phyloP scores from a whole-genome alignment of 1,140 invertebrate species.

The Caenorhabditis elegans region DNA sequence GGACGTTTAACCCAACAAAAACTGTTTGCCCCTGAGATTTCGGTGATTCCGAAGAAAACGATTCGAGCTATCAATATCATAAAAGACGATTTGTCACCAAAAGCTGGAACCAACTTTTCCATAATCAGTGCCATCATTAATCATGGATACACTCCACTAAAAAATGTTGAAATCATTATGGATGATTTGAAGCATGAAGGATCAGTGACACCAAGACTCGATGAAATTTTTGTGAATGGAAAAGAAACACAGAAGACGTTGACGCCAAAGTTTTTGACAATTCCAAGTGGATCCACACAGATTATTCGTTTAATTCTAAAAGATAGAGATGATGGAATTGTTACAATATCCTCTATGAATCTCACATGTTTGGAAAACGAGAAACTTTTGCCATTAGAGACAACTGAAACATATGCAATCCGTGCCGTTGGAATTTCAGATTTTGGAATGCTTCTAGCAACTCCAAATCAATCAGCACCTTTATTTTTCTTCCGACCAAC shows the following conservation, averaged over 20 bases:
- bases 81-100: background rate
- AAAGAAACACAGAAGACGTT: background rate
- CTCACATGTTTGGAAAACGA: background rate
- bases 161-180: constrained; percentile 13
- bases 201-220: background rate
- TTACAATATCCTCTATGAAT: background rate
- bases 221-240: background rate
- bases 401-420: background rate
- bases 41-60: background rate
- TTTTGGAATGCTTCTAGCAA: background rate
- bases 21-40: background rate
- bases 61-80: constrained; percentile 20
- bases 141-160: constrained; percentile 15
- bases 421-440: background rate
- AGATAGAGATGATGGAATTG: background rate
- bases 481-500: constrained; percentile 3
- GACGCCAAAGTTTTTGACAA: background rate
- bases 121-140: constrained; percentile 33
- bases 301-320: background rate
- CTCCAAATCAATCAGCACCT: background rate
- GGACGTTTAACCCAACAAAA: constrained; percentile 23
- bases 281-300: background rate
- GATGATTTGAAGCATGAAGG: background rate
- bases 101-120: background rate
- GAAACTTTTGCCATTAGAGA: background rate